Evolutionary conservation across 2,113 vertebrate species (phyloP).

Genomic region (Puntigrus tetrazona): DNA sequence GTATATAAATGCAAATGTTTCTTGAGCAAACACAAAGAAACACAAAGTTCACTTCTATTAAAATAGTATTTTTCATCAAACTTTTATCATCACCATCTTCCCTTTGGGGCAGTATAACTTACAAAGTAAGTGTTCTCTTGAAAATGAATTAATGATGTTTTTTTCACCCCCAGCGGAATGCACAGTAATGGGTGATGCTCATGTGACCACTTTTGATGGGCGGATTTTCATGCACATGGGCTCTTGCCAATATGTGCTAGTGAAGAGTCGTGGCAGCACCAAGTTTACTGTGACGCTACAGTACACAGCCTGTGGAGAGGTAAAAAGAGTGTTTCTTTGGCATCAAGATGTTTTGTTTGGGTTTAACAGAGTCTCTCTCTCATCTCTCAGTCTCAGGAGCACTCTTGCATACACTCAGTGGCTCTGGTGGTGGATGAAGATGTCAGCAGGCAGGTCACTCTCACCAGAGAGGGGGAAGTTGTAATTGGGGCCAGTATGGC

Average conservation of each 20-base stretch:
- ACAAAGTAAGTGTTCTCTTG: background rate
- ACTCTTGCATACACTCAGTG: constrained; percentile 91
- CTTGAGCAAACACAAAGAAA: background rate
- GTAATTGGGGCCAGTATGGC: constrained; percentile 82
- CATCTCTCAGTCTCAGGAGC: constrained; percentile 78
- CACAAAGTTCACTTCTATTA: too few species aligned
- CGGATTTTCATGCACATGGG: constrained; percentile 93
- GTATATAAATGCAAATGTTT: too few species aligned
- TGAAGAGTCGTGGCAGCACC: constrained; percentile 87
- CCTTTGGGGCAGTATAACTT: background rate
- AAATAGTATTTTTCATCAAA: background rate
- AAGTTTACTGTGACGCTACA: constrained; percentile 90
- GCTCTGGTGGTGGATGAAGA: constrained; percentile 92
- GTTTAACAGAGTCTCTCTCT: background rate
- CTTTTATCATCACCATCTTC: background rate
- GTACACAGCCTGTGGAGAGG: constrained; percentile 89
- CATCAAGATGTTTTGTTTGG: background rate
- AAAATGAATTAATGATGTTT: background rate
- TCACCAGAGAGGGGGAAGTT: constrained; percentile 87
- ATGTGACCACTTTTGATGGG: constrained; percentile 94
- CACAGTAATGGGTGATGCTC: constrained; percentile 86
- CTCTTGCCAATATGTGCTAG: constrained; percentile 91
- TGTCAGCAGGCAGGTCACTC: constrained; percentile 86
- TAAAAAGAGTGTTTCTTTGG: constrained; percentile 63
- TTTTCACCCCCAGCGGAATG: constrained; percentile 81